Evolutionary conservation across 2,888 invertebrate genomes (phyloP).

Genomic region (Merodon equestris): DNA sequence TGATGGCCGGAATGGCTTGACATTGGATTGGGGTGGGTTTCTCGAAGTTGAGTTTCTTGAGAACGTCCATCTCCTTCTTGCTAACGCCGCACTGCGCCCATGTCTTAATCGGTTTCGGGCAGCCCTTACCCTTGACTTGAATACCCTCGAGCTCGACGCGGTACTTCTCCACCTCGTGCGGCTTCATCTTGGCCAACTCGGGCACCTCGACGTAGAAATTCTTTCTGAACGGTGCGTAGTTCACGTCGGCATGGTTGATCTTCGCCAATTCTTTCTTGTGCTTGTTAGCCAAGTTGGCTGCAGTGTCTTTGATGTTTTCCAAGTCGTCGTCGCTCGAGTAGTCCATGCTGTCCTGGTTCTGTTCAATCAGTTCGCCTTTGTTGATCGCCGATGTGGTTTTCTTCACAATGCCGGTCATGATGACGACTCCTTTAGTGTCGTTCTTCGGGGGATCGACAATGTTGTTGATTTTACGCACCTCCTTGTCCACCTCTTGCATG

Average conservation of each 20-base stretch:
- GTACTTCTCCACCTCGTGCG: slow-evolving; percentile 91
- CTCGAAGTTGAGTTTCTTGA: slow-evolving; percentile 94
- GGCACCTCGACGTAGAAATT: slow-evolving; percentile 98
- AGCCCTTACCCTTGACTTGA: slow-evolving; percentile 96
- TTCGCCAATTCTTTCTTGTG: slow-evolving; percentile 95
- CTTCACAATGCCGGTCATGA: slow-evolving; percentile 91
- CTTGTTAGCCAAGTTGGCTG: slow-evolving; percentile 92
- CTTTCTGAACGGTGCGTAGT: slow-evolving; percentile 94
- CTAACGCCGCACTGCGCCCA: slow-evolving; percentile 99
- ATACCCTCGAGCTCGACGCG: slow-evolving; percentile 96
- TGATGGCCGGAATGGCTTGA: slow-evolving; percentile 97
- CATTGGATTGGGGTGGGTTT: slow-evolving; percentile 99
- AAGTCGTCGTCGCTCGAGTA: slow-evolving; percentile 98
- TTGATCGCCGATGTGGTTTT: slow-evolving; percentile 82
- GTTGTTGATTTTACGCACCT: slow-evolving; percentile 78
- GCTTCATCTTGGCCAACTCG: slow-evolving; percentile 94
- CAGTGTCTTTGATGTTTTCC: slow-evolving; percentile 94
- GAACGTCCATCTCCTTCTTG: slow-evolving; percentile 94
- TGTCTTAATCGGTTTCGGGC: slow-evolving; percentile 95
- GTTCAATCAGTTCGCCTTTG: slow-evolving; percentile 98
- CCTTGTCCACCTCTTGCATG: slow-evolving; percentile 90
- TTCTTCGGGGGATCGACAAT: slow-evolving; percentile 80
- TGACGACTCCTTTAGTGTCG: slow-evolving; percentile 83
- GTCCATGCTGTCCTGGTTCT: slow-evolving; percentile 98
- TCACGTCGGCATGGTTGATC: slow-evolving; percentile 92